Percentiles rank a stretch among this genome's conserved stretches.
phyloP scores from a whole-genome alignment of 2,888 invertebrate species.

The Pandemis corylana region DNA sequence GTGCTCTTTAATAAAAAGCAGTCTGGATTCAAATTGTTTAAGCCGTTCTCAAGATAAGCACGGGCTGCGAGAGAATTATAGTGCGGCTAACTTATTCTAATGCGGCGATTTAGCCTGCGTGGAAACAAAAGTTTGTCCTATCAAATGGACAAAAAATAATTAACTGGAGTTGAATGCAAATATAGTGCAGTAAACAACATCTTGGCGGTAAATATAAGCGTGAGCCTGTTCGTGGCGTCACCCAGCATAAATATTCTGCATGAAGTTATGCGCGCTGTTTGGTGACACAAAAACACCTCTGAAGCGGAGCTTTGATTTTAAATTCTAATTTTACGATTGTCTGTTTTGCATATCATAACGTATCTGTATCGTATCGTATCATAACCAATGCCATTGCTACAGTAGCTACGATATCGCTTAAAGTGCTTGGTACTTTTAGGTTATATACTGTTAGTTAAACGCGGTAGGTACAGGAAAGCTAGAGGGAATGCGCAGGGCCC shows the following conservation, averaged over 20 bases:
- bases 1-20: constrained; percentile 38
- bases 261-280: constrained; percentile 69
- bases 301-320: constrained; percentile 79
- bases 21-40: constrained; percentile 41
- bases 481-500: constrained; percentile 13
- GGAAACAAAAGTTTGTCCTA: constrained; percentile 45
- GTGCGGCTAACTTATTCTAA: constrained; percentile 41
- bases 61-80: constrained; percentile 37
- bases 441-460: background rate
- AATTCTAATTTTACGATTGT: constrained; percentile 81
- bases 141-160: constrained; percentile 53
- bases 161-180: constrained; percentile 67
- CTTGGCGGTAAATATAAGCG: constrained; percentile 70
- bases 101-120: constrained; percentile 26
- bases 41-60: constrained; percentile 37
- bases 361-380: constrained; percentile 59
- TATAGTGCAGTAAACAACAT: constrained; percentile 57
- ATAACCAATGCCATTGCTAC: constrained; percentile 25
- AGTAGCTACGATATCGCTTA: background rate
- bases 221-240: constrained; percentile 69
- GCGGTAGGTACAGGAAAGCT: constrained; percentile 3
- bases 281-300: constrained; percentile 74
- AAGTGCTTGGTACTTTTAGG: constrained; percentile 2
- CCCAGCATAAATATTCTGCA: constrained; percentile 73
- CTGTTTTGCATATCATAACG: constrained; percentile 75